These are phyloP conservation scores for Diuraphis noxia DNA, from an alignment of 1,140 invertebrate species.

Conservation along the genomic window DNA sequence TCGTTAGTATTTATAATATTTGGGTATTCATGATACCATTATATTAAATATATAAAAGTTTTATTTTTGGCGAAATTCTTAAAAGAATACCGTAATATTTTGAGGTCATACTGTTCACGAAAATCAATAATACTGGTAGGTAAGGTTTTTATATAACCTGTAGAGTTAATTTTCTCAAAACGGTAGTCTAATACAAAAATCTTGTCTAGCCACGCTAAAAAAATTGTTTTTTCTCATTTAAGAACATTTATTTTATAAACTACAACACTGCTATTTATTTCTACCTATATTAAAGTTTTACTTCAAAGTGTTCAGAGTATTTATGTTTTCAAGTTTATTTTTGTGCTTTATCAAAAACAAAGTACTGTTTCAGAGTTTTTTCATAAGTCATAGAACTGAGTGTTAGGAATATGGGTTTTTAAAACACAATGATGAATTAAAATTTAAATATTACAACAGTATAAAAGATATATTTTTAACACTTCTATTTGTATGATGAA, in stretches of 20 bases:
- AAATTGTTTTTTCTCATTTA: not conserved
- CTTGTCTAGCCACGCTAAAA: not conserved
- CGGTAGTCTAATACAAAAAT: not conserved
- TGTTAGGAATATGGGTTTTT: not conserved
- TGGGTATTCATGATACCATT: not conserved
- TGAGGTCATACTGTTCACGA: slow-evolving; percentile 29
- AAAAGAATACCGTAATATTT: not conserved
- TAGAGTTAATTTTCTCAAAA: slow-evolving; percentile 25
- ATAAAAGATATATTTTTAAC: not conserved
- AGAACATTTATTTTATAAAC: not conserved
- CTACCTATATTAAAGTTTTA: not conserved
- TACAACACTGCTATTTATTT: not conserved
- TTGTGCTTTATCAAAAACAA: not conserved
- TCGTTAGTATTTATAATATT: not conserved
- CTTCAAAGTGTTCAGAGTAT: not conserved
- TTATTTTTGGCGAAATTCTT: not conserved
- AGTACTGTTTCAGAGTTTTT: not conserved
- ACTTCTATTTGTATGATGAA: not conserved
- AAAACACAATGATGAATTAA: not conserved
- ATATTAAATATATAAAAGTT: not conserved
- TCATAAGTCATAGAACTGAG: not conserved
- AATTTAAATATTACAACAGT: not conserved
- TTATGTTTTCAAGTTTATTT: not conserved
- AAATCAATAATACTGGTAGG: slow-evolving; percentile 43
- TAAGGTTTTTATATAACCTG: slow-evolving; percentile 27